Percentiles rank a stretch among this genome's conserved stretches.
These are phyloP conservation scores for Armadillidium nasatum DNA, from an alignment of 1,140 invertebrate species.

Conservation along the genomic window DNA sequence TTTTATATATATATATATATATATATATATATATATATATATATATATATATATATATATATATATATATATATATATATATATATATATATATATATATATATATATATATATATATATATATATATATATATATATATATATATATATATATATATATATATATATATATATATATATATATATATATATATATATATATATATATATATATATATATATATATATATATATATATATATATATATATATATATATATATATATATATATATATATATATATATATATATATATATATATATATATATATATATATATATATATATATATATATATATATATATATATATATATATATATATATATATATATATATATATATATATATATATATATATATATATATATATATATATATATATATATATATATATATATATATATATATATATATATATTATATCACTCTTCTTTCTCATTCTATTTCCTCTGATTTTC, in stretches of 20 bases:
- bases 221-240: too few relatives aligned
- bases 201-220: neutral
- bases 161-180: too few relatives aligned
- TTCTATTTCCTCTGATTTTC: too few relatives aligned
- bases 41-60: conserved; percentile 11
- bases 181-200: conserved; percentile 12
- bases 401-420: too few relatives aligned
- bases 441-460: too few relatives aligned
- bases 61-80: conserved; percentile 7
- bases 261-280: too few relatives aligned
- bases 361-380: conserved; percentile 13
- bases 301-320: conserved; percentile 8
- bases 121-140: too few relatives aligned
- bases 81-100: conserved; percentile 5
- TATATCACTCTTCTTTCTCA: too few relatives aligned
- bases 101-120: neutral
- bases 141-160: too few relatives aligned
- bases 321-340: conserved; percentile 13
- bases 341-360: conserved; percentile 3
- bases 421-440: too few relatives aligned
- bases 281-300: too few relatives aligned
- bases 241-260: too few relatives aligned
- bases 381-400: neutral
- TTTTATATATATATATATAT: neutral
- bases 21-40: conserved; percentile 11